Conservation (phyloP, 2,113 vertebrate species). For the Poicephalus gulielmi region DNA sequence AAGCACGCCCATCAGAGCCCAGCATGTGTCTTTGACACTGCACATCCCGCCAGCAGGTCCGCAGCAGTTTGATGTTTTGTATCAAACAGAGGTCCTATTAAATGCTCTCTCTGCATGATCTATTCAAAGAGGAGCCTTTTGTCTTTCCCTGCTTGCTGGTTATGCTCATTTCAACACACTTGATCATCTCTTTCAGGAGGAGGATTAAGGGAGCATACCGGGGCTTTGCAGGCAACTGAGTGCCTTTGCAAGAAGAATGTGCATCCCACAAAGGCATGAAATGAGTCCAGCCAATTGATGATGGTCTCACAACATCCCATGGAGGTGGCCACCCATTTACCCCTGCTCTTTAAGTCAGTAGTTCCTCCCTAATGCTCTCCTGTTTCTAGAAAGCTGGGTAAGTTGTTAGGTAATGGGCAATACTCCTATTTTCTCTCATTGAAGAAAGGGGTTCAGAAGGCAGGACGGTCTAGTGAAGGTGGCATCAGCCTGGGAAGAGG, state of each 20-base stretch:
- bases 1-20: neutral
- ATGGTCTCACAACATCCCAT: neutral
- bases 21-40: neutral
- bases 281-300: neutral
- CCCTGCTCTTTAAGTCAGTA: neutral
- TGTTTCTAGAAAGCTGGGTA: neutral
- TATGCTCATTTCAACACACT: neutral
- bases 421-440: neutral
- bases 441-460: neutral
- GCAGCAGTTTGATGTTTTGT: neutral
- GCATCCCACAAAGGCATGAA: neutral
- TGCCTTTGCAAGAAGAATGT: neutral
- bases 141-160: neutral
- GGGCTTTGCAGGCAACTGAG: neutral
- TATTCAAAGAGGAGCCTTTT: neutral
- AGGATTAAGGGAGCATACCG: neutral
- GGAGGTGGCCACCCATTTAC: neutral
- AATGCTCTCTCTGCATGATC: neutral
- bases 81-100: slow-evolving; percentile 11
- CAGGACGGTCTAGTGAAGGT: neutral
- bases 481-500: neutral
- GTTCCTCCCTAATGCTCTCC: neutral
- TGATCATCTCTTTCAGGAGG: neutral
- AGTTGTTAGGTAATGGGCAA: neutral
- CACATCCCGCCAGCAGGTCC: neutral